A percentile compares a stretch with the other conserved stretches of the same genome.
These are phyloP conservation scores for Eupithecia inturbata DNA, from an alignment of 2,888 invertebrate species.

Conservation along the genomic window DNA sequence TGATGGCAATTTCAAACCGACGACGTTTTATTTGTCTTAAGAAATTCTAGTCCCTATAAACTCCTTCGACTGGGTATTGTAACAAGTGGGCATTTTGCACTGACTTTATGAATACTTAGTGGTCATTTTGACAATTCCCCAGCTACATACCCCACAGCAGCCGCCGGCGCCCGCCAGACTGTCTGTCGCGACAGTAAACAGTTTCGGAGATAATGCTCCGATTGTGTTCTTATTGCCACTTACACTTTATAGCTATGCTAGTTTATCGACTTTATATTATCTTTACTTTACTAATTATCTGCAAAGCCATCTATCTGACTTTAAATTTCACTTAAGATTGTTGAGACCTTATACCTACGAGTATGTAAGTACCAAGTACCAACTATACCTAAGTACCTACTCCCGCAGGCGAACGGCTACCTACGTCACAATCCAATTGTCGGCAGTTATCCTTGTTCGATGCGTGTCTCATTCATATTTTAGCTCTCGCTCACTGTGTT, in stretches of 20 bases:
- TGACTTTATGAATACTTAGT: not conserved
- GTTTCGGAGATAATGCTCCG: conserved; percentile 56
- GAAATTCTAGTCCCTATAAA: not conserved
- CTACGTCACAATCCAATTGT: too few species aligned
- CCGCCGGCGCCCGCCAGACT: conserved; percentile 72
- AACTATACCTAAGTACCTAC: too few species aligned
- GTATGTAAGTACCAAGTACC: too few species aligned
- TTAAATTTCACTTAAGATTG: not conserved
- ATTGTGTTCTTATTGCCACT: conserved; percentile 23
- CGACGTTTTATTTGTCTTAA: not conserved
- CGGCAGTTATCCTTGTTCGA: too few species aligned
- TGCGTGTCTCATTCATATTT: too few species aligned
- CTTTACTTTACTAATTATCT: not conserved
- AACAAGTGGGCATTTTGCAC: not conserved
- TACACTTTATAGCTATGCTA: conserved; percentile 22
- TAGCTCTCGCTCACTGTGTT: too few species aligned
- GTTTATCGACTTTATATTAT: conserved; percentile 7
- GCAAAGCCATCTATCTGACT: not conserved
- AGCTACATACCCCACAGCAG: conserved; percentile 52
- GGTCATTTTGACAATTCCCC: conserved; percentile 20
- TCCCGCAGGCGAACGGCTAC: too few species aligned
- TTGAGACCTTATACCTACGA: too few species aligned
- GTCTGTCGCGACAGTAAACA: conserved; percentile 71
- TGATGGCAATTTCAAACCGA: too few species aligned
- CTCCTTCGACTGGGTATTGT: not conserved